Conservation (phyloP, 1,140 invertebrate genomes). For the Drosophila bipectinata region DNA sequence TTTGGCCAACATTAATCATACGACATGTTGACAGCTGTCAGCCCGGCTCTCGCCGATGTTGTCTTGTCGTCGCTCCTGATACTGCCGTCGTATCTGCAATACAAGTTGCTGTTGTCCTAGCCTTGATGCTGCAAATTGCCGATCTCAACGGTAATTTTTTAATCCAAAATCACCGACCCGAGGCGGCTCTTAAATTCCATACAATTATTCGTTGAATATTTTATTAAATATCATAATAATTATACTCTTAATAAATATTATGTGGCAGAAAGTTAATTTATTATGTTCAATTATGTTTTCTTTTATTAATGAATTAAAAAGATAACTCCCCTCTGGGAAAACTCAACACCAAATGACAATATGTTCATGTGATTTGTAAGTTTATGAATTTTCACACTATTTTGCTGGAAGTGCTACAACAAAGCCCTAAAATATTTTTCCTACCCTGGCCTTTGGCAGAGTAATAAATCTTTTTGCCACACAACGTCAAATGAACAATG, state of each 20-base stretch:
- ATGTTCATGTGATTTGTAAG: not conserved
- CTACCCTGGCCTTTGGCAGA: slow-evolving; percentile 1
- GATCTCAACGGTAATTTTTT: slow-evolving; percentile 34
- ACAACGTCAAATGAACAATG: slow-evolving; percentile 59
- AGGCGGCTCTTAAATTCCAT: too few relatives aligned
- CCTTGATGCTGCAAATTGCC: slow-evolving; percentile 27
- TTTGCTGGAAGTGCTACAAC: not conserved
- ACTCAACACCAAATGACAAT: not conserved
- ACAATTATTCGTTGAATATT: too few relatives aligned
- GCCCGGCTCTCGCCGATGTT: slow-evolving; percentile 41
- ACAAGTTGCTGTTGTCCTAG: not conserved
- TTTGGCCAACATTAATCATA: slow-evolving; percentile 78
- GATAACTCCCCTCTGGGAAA: not conserved
- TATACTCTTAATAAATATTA: too few relatives aligned
- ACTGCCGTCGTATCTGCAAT: slow-evolving; percentile 2
- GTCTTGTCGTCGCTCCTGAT: slow-evolving; percentile 23
- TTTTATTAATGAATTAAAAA: not conserved
- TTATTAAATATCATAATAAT: too few relatives aligned
- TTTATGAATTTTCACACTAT: slow-evolving; percentile 5
- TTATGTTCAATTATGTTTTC: too few relatives aligned
- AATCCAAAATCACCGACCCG: slow-evolving; percentile 12
- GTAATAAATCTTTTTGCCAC: slow-evolving; percentile 52
- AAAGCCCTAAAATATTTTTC: not conserved
- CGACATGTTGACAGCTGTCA: slow-evolving; percentile 80
- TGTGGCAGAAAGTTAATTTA: too few relatives aligned